Conservation (phyloP, 2,797 vertebrate genomes). For the Fundulus diaphanus region DNA sequence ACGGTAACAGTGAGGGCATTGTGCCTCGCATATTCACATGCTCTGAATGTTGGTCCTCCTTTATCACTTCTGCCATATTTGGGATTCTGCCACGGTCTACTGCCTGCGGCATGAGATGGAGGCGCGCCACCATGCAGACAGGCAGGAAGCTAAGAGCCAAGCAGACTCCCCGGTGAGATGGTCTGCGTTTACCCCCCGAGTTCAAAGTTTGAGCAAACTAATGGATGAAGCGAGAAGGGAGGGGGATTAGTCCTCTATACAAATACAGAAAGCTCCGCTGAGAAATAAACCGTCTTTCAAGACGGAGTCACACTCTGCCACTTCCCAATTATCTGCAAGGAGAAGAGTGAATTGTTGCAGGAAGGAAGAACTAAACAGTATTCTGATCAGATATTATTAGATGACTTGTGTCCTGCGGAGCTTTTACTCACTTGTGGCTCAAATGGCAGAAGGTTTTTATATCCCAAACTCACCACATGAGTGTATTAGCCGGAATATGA, state of each 20-base stretch:
- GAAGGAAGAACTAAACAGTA: no score
- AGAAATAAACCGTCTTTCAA: conserved; percentile 28
- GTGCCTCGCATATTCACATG: conserved; percentile 26
- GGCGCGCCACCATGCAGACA: conserved; percentile 18
- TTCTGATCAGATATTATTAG: no score
- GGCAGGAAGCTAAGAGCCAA: conserved; percentile 40
- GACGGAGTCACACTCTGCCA: conserved; percentile 32
- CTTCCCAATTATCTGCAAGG: conserved; percentile 8
- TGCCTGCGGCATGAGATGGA: conserved; percentile 27
- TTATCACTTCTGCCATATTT: conserved; percentile 60
- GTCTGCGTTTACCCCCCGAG: conserved; percentile 51
- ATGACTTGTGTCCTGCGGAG: no score
- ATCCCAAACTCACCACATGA: no score
- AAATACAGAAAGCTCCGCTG: conserved; percentile 50
- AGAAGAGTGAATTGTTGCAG: neutral
- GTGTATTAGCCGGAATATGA: no score
- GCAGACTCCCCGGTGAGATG: conserved; percentile 42
- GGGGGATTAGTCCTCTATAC: conserved; percentile 46
- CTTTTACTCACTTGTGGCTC: no score
- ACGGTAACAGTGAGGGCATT: neutral
- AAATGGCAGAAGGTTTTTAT: no score
- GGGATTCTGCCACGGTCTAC: conserved; percentile 42
- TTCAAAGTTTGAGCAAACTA: conserved; percentile 50
- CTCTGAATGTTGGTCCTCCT: conserved; percentile 41
- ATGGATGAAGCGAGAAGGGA: conserved; percentile 51